phyloP scores from a whole-genome alignment of 2,797 vertebrate species.

The Helostoma temminkii region DNA sequence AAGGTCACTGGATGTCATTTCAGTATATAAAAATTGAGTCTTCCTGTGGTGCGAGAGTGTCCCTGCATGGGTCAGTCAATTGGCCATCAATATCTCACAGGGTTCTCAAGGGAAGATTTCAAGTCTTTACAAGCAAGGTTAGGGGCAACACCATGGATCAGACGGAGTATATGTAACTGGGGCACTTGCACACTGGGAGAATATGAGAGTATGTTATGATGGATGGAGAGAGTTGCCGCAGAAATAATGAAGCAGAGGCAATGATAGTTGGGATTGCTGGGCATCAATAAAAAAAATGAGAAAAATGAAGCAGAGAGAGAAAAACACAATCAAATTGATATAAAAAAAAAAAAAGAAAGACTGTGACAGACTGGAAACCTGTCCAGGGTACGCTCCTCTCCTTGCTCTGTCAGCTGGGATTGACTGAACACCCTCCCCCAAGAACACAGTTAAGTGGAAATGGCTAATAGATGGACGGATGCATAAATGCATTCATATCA shows the following conservation, averaged over 20 bases:
- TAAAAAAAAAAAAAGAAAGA: background rate
- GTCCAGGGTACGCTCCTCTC: too few relatives aligned
- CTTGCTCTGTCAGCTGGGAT: too few relatives aligned
- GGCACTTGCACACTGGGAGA: conserved; percentile 15
- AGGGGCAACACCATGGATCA: conserved; percentile 56
- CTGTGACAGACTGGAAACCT: too few relatives aligned
- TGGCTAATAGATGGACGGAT: too few relatives aligned
- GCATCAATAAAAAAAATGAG: background rate
- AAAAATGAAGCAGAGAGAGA: background rate
- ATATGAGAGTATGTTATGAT: conserved; percentile 5
- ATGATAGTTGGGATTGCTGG: background rate
- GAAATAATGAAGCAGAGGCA: background rate
- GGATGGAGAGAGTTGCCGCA: background rate
- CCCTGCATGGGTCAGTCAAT: conserved; percentile 2
- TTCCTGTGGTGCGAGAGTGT: background rate
- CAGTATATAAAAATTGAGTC: background rate
- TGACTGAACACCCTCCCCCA: too few relatives aligned
- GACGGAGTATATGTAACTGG: conserved; percentile 38
- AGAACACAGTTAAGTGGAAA: too few relatives aligned
- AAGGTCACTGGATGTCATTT: background rate
- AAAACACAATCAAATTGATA: background rate
- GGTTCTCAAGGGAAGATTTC: conserved; percentile 30
- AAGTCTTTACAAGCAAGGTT: conserved; percentile 44
- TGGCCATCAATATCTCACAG: conserved; percentile 9
- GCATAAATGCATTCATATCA: too few relatives aligned